Conservation (phyloP, 2,888 invertebrate species). For the Dryadula phaetusa region DNA sequence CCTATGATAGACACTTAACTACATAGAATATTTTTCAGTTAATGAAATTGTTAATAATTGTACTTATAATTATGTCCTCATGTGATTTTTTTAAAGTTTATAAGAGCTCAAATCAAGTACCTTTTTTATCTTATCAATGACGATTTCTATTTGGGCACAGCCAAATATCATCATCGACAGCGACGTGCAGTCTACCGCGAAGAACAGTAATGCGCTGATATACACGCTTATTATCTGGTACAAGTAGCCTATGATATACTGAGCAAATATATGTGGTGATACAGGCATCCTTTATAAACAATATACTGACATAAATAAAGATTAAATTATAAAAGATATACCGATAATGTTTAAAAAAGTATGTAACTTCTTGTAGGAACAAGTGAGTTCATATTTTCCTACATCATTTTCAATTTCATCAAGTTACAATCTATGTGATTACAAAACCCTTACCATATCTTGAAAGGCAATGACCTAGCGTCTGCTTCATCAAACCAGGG, state of each 20-base stretch:
- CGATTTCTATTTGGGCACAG: conserved; percentile 72
- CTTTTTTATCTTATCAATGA: conserved; percentile 67
- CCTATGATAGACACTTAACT: no score
- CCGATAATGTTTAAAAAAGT: no score
- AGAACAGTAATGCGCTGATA: conserved; percentile 68
- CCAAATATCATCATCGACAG: conserved; percentile 68
- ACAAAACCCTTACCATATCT: conserved; percentile 65
- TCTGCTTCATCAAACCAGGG: conserved; percentile 65
- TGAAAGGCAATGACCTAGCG: conserved; percentile 67
- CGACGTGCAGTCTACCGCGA: conserved; percentile 69
- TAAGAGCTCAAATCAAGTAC: conserved; percentile 47
- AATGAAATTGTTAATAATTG: no score
- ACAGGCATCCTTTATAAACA: conserved; percentile 69
- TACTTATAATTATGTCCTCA: no score
- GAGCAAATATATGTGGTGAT: conserved; percentile 59
- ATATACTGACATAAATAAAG: neutral
- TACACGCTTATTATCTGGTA: conserved; percentile 69
- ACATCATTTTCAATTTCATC: neutral
- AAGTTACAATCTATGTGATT: neutral
- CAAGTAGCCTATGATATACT: conserved; percentile 67
- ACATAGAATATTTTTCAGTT: no score
- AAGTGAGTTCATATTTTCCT: no score
- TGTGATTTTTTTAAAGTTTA: no score
- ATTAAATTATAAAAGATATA: no score
- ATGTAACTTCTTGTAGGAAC: no score